Percentiles rank a stretch among this genome's conserved stretches.
phyloP scores from a whole-genome alignment of 2,797 vertebrate species.

The Eidolon dupreanum region DNA sequence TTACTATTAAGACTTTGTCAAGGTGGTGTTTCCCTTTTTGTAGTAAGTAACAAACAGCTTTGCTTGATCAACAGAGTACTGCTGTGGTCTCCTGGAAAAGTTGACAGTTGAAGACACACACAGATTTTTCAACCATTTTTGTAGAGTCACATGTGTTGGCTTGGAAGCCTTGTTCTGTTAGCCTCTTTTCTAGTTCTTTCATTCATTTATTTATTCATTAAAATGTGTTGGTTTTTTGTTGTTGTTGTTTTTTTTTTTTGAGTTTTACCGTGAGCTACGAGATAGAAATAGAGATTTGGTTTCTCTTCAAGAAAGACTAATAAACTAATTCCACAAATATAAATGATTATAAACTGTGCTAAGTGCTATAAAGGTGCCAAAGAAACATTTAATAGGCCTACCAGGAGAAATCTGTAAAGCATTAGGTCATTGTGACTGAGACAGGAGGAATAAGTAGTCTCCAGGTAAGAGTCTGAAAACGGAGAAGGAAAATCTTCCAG shows the following conservation, averaged over 20 bases:
- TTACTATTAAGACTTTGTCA: background rate
- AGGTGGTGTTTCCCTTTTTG: background rate
- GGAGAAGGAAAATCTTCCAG: background rate
- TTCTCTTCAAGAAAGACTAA: background rate
- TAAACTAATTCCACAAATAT: background rate
- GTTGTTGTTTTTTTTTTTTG: background rate
- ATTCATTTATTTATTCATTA: background rate
- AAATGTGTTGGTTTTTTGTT: background rate
- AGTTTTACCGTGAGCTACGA: background rate
- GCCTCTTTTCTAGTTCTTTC: background rate
- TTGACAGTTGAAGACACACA: background rate
- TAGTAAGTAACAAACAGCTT: background rate
- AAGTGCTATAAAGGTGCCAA: background rate
- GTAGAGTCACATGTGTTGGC: background rate
- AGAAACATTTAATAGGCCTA: background rate
- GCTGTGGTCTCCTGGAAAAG: background rate
- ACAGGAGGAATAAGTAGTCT: background rate
- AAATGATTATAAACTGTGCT: background rate
- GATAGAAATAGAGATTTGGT: background rate
- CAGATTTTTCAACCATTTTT: constrained; percentile 6
- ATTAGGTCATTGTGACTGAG: background rate
- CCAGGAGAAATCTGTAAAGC: background rate
- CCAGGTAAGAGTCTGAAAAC: background rate
- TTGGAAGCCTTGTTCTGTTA: background rate
- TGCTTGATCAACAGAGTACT: background rate